These are phyloP conservation scores for Heptranchias perlo DNA, from an alignment of 2,113 vertebrate genomes.

Conservation along the genomic window DNA sequence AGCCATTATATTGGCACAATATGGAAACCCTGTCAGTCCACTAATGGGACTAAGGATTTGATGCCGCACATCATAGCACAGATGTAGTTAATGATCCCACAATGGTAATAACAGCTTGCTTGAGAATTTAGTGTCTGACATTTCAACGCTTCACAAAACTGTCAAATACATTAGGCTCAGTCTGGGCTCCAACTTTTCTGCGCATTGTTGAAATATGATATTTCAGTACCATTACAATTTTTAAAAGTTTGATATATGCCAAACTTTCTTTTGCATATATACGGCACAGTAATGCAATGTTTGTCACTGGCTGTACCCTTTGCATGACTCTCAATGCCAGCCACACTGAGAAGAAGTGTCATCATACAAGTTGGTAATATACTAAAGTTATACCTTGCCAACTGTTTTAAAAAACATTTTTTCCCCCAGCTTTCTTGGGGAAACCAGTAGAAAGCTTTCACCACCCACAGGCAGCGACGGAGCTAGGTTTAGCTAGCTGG, in stretches of 20 bases:
- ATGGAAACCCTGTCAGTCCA: not conserved
- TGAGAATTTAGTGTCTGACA: not conserved
- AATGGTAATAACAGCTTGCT: not conserved
- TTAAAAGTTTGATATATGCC: not conserved
- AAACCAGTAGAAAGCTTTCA: not conserved
- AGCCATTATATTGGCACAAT: not conserved
- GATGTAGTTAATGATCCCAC: not conserved
- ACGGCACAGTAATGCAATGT: not conserved
- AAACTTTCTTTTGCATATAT: not conserved
- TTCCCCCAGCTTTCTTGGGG: not conserved
- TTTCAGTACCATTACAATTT: not conserved
- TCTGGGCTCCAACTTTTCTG: not conserved
- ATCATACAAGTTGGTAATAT: not conserved
- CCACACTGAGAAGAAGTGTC: not conserved
- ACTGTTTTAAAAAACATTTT: not conserved
- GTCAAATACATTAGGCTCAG: constrained; percentile 14
- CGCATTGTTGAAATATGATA: not conserved
- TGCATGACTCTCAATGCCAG: not conserved
- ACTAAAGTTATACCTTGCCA: not conserved
- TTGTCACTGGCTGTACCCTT: not conserved
- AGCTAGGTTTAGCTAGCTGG: not conserved
- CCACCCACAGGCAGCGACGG: too few species aligned
- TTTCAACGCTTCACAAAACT: not conserved
- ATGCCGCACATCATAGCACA: not conserved
- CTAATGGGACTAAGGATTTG: not conserved